A percentile compares a stretch with the other conserved stretches of the same genome.
Conservation (phyloP, 2,888 invertebrate species). For the Ennomos quercinarius region DNA sequence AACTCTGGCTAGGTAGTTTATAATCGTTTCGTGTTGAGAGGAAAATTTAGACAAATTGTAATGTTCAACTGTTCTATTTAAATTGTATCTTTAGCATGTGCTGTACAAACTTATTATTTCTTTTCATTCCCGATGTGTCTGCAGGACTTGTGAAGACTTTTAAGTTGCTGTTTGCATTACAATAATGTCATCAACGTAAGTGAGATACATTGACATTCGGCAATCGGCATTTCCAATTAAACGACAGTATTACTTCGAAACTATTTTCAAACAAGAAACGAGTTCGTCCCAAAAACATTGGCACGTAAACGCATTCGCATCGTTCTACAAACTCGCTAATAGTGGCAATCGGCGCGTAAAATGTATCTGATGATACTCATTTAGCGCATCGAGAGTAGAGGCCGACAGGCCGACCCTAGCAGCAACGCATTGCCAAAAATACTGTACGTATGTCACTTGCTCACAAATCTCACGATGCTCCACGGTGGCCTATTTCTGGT, state of each 20-base stretch:
- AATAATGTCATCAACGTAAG: slow-evolving; percentile 9
- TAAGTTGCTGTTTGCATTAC: background rate
- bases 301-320: slow-evolving; percentile 35
- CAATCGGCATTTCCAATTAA: background rate
- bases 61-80: too few species aligned
- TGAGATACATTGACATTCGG: background rate
- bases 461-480: slow-evolving; percentile 43
- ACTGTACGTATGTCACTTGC: slow-evolving; percentile 49
- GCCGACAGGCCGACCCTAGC: slow-evolving; percentile 42
- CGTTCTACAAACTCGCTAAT: slow-evolving; percentile 26
- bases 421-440: slow-evolving; percentile 61
- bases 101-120: too few species aligned
- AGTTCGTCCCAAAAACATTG: slow-evolving; percentile 29
- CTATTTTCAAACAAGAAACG: slow-evolving; percentile 18
- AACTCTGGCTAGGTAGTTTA: too few species aligned
- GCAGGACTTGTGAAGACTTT: background rate
- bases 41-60: too few species aligned
- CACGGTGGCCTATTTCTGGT: slow-evolving; percentile 57
- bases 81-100: background rate
- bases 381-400: slow-evolving; percentile 23
- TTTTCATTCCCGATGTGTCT: too few species aligned
- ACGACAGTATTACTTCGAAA: slow-evolving; percentile 3
- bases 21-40: too few species aligned
- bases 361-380: slow-evolving; percentile 27
- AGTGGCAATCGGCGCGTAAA: slow-evolving; percentile 21